phyloP scores from a whole-genome alignment of 2,113 vertebrate genomes.

The Phaethon lepturus region DNA sequence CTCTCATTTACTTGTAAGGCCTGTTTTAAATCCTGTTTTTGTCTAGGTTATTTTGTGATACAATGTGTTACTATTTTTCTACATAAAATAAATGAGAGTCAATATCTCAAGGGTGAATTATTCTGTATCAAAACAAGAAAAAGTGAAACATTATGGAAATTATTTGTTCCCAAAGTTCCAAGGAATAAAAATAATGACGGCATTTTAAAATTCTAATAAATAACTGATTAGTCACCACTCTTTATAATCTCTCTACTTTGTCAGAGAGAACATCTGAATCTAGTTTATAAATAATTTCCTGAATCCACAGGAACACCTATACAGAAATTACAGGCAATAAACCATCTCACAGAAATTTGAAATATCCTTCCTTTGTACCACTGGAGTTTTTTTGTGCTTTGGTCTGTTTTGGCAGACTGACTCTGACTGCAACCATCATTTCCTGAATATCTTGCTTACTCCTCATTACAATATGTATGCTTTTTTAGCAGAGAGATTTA shows the following conservation, averaged over 20 bases:
- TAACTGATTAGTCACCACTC: not conserved
- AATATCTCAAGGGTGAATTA: not conserved
- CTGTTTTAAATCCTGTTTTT: not conserved
- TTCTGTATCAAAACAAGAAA: not conserved
- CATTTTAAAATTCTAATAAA: not conserved
- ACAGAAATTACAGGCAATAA: not conserved
- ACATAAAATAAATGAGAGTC: not conserved
- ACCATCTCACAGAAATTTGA: not conserved
- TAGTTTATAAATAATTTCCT: not conserved
- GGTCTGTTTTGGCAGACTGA: not conserved
- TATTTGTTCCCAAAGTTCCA: not conserved
- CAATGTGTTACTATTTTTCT: not conserved
- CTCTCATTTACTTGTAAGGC: not conserved
- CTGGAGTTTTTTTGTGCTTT: not conserved
- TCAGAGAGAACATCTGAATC: not conserved
- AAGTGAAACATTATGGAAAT: not conserved
- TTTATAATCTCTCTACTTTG: not conserved
- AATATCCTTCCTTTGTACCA: not conserved
- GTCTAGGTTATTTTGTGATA: not conserved
- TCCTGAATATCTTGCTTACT: not conserved
- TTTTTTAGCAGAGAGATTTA: not conserved
- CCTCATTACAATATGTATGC: accelerated
- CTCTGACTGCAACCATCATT: not conserved
- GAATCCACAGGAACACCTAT: not conserved
- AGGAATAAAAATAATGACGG: not conserved